Conservation (phyloP, 2,797 vertebrate genomes). For the Macropodus opercularis region DNA sequence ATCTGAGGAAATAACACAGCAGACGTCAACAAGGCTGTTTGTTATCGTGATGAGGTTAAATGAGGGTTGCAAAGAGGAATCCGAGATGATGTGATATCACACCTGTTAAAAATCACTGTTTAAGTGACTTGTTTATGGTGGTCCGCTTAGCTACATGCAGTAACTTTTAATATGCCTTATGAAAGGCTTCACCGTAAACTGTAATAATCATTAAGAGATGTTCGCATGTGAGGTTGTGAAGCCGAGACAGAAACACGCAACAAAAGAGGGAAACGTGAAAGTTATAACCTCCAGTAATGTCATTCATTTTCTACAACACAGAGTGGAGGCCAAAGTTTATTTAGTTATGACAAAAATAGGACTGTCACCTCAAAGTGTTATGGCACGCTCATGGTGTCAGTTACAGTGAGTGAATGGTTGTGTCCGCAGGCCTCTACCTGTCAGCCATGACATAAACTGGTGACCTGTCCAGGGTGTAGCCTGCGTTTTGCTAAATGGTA, state of each 20-base stretch:
- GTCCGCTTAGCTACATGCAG: neutral
- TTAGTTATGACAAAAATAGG: no score
- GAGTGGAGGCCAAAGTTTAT: no score
- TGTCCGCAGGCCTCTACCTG: no score
- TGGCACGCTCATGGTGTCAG: no score
- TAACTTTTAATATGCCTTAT: neutral
- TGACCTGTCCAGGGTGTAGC: no score
- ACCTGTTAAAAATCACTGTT: neutral
- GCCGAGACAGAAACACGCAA: neutral
- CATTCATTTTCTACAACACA: no score
- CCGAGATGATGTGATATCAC: neutral
- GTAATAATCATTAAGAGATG: neutral
- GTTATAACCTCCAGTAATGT: no score
- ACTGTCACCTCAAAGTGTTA: no score
- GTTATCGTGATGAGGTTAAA: neutral
- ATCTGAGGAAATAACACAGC: neutral
- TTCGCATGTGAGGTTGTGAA: neutral
- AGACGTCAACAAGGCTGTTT: neutral
- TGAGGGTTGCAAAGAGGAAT: neutral
- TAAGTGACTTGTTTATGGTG: neutral
- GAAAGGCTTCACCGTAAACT: slow-evolving; percentile 3
- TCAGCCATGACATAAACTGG: no score
- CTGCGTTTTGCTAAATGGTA: no score
- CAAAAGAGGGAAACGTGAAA: slow-evolving; percentile 1
- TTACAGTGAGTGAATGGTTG: no score